Percentiles rank a stretch among this genome's conserved stretches.
phyloP scores from a whole-genome alignment of 2,888 invertebrate genomes.

The Cephonodes hylas region DNA sequence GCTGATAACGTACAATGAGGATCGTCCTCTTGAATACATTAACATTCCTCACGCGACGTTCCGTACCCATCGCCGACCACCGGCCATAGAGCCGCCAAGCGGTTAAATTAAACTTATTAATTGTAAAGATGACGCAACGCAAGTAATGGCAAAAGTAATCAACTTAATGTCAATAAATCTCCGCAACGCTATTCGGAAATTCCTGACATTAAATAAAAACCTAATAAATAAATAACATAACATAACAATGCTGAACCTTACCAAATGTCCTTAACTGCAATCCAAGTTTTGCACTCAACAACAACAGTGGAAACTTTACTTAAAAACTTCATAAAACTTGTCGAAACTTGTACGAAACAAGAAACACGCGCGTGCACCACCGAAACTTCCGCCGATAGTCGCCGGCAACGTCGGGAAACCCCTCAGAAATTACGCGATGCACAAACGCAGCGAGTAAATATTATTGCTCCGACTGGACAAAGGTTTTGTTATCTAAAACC shows the following conservation, averaged over 20 bases:
- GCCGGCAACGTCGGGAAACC: conserved; percentile 74
- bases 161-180: neutral
- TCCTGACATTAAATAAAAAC: neutral
- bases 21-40: conserved; percentile 2
- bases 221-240: conserved; percentile 14
- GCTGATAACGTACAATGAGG: conserved; percentile 11
- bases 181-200: neutral
- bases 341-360: conserved; percentile 66
- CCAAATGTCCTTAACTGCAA: conserved; percentile 67
- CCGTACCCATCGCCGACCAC: neutral
- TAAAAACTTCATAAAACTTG: conserved; percentile 61
- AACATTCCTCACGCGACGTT: conserved; percentile 6
- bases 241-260: conserved; percentile 40
- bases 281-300: conserved; percentile 65
- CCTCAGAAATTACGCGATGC: conserved; percentile 70
- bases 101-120: conserved; percentile 9
- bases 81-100: neutral
- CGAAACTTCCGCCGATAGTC: conserved; percentile 73
- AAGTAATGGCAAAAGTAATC: conserved; percentile 17
- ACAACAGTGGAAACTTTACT: conserved; percentile 45
- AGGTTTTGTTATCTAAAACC: conserved; percentile 79
- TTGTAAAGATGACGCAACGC: conserved; percentile 21
- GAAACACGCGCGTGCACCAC: conserved; percentile 70
- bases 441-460: conserved; percentile 71
- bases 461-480: conserved; percentile 78